A percentile compares a stretch with the other conserved stretches of the same genome.
Evolutionary conservation across 2,888 invertebrate species (phyloP).

Genomic region (Mayetiola destructor): DNA sequence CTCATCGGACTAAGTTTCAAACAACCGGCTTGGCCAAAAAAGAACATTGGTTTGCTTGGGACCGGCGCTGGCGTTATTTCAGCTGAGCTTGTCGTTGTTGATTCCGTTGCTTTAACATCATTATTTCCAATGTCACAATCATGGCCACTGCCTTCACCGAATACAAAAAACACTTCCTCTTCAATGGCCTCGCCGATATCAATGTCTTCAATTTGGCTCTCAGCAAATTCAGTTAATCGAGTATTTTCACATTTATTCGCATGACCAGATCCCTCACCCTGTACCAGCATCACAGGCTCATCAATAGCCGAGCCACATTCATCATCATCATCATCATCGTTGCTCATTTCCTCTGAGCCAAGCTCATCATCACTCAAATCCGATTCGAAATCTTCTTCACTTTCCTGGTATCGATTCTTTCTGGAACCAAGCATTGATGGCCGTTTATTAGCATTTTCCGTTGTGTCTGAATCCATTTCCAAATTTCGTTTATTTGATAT

Average conservation of each 20-base stretch:
- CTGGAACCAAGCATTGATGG: slow-evolving; percentile 15
- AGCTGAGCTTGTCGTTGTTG: neutral
- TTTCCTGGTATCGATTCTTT: slow-evolving; percentile 21
- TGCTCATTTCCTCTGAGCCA: slow-evolving; percentile 20
- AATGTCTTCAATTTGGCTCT: slow-evolving; percentile 18
- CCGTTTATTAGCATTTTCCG: neutral
- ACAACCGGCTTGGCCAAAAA: slow-evolving; percentile 37
- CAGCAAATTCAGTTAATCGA: neutral
- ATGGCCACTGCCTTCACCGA: slow-evolving; percentile 55
- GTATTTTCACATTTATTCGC: slow-evolving; percentile 40
- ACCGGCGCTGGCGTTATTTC: neutral
- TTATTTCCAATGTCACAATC: slow-evolving; percentile 63
- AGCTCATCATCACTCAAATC: slow-evolving; percentile 25
- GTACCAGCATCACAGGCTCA: slow-evolving; percentile 55
- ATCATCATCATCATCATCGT: slow-evolving; percentile 17
- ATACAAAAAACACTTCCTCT: slow-evolving; percentile 54
- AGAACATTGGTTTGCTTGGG: slow-evolving; percentile 23
- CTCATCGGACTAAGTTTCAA: slow-evolving; percentile 33
- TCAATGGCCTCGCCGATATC: slow-evolving; percentile 53
- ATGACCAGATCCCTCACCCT: slow-evolving; percentile 53
- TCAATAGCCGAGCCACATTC: slow-evolving; percentile 49
- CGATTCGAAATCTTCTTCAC: slow-evolving; percentile 22
- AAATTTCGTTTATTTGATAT: slow-evolving; percentile 1
- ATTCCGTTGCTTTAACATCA: slow-evolving; percentile 23
- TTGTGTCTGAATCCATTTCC: neutral